A percentile compares a stretch with the other conserved stretches of the same genome.
Conservation (phyloP, 2,113 vertebrate species). For the Ameiurus melas region DNA sequence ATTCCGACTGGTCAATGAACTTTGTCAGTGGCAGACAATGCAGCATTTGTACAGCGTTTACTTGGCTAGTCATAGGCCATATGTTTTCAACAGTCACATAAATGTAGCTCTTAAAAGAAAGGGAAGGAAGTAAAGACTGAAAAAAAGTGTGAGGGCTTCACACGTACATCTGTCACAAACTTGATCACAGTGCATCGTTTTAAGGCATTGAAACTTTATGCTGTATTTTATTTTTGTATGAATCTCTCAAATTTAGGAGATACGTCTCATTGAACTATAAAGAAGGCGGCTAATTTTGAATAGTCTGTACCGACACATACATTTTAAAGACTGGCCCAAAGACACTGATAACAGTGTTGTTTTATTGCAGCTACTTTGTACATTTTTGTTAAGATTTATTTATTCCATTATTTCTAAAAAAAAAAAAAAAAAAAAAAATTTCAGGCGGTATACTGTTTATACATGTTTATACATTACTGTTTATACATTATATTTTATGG, state of each 20-base stretch:
- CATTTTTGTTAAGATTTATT: not conserved
- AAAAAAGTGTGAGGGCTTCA: not conserved
- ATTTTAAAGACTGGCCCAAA: not conserved
- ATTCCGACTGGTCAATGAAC: not conserved
- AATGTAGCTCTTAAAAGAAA: conserved; percentile 3
- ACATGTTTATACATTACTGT: too few relatives aligned
- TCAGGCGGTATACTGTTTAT: too few relatives aligned
- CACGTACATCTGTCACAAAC: conserved; percentile 14
- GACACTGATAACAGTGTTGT: not conserved
- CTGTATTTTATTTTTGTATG: not conserved
- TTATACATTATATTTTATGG: too few relatives aligned
- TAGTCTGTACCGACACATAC: not conserved
- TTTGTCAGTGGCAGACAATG: not conserved
- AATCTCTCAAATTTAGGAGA: not conserved
- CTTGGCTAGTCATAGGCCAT: not conserved
- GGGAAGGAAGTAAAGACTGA: conserved; percentile 10
- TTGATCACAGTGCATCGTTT: not conserved
- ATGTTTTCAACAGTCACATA: not conserved
- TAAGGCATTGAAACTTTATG: not conserved
- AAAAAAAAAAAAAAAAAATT: too few relatives aligned
- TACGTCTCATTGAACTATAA: not conserved
- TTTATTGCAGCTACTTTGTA: not conserved
- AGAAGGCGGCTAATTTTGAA: not conserved
- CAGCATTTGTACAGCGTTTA: not conserved
- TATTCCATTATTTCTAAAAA: not conserved